Evolutionary conservation across 2,113 vertebrate species (phyloP).

Genomic region (Otocyon megalotis): DNA sequence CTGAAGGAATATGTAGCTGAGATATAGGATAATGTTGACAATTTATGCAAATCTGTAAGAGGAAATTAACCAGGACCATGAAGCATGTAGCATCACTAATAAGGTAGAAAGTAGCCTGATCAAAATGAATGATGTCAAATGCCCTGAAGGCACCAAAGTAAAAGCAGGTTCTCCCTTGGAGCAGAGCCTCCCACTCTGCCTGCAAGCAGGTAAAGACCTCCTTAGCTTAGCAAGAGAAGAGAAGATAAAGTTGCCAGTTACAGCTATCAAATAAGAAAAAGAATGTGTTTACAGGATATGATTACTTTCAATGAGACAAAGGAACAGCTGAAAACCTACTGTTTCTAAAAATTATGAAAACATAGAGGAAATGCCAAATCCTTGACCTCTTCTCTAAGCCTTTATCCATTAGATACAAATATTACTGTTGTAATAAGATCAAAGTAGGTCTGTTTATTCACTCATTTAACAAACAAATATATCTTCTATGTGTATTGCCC

Average conservation of each 20-base stretch:
- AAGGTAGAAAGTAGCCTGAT: slow-evolving; percentile 45
- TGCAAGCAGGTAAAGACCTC: neutral
- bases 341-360: slow-evolving; percentile 26
- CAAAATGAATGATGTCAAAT: slow-evolving; percentile 54
- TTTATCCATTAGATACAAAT: neutral
- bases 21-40: slow-evolving; percentile 61
- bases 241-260: neutral
- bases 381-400: neutral
- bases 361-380: neutral
- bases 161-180: neutral
- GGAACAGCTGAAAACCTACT: slow-evolving; percentile 10
- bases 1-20: slow-evolving; percentile 56
- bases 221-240: neutral
- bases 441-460: neutral
- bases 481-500: neutral
- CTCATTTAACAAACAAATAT: slow-evolving; percentile 23
- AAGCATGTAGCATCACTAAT: slow-evolving; percentile 67
- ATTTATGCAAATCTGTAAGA: slow-evolving; percentile 58
- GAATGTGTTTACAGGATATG: neutral
- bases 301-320: slow-evolving; percentile 9
- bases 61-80: slow-evolving; percentile 62
- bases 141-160: neutral
- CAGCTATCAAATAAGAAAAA: slow-evolving; percentile 9
- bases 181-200: neutral
- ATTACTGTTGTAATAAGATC: neutral